phyloP scores from a whole-genome alignment of 1,140 invertebrate species.

The Drosophila lowei region DNA sequence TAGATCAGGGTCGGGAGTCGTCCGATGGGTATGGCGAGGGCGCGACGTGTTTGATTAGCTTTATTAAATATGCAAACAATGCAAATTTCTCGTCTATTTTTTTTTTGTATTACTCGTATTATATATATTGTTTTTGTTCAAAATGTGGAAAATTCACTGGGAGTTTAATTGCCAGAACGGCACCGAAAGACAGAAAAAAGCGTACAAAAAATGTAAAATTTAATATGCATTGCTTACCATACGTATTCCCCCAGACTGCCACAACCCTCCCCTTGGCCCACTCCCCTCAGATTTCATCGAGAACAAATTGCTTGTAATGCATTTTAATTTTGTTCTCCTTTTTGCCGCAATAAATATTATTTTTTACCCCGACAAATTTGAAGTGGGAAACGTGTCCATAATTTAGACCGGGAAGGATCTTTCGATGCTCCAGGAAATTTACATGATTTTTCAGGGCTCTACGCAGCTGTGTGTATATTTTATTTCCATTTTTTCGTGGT shows the following conservation, averaged over 20 bases:
- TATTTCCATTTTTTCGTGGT: not conserved
- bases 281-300: constrained; percentile 11
- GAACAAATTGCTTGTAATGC: constrained; percentile 44
- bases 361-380: constrained; percentile 5
- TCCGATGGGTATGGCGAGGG: constrained; percentile 10
- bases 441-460: constrained; percentile 11
- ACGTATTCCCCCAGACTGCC: not conserved
- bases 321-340: constrained; percentile 36
- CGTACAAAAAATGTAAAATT: constrained; percentile 32
- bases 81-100: constrained; percentile 17
- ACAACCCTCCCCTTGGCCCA: constrained; percentile 22
- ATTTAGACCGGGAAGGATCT: constrained; percentile 3
- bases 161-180: constrained; percentile 59
- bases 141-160: constrained; percentile 63
- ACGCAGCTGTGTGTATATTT: constrained; percentile 33
- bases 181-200: constrained; percentile 52
- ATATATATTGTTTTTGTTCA: constrained; percentile 69
- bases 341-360: constrained; percentile 34
- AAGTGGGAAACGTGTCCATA: constrained; percentile 17
- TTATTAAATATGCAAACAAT: constrained; percentile 81
- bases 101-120: constrained; percentile 6
- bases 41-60: constrained; percentile 75
- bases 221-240: constrained; percentile 41
- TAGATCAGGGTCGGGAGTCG: constrained; percentile 30
- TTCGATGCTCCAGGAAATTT: constrained; percentile 19